Percentiles rank a stretch among this genome's conserved stretches.
These are phyloP conservation scores for Alosa alosa DNA, from an alignment of 2,113 vertebrate genomes.

Conservation along the genomic window DNA sequence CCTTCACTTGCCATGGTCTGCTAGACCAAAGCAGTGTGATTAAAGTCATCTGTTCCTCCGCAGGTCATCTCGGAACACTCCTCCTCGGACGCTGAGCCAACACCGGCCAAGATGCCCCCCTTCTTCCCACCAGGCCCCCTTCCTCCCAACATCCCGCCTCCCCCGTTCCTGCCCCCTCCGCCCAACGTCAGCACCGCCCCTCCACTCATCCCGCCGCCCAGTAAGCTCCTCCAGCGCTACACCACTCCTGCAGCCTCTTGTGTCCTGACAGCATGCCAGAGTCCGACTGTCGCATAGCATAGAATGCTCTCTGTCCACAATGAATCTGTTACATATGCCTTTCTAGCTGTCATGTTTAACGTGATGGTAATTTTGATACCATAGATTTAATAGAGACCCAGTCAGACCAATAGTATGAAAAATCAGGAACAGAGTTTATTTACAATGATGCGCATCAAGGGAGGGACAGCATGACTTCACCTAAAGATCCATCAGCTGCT, in stretches of 20 bases:
- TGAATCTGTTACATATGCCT: too few species aligned
- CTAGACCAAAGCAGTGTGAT: not conserved
- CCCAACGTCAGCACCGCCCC: slow-evolving; percentile 92
- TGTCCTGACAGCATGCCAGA: too few species aligned
- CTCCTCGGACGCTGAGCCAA: slow-evolving; percentile 83
- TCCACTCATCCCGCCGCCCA: slow-evolving; percentile 92
- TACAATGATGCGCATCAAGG: too few species aligned
- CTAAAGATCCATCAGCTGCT: too few species aligned
- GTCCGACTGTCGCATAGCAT: not conserved
- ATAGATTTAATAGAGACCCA: too few species aligned
- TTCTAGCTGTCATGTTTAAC: too few species aligned
- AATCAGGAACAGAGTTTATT: too few species aligned
- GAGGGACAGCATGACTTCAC: too few species aligned
- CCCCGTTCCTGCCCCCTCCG: slow-evolving; percentile 91
- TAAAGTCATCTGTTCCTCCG: slow-evolving; percentile 42
- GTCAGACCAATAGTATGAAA: too few species aligned
- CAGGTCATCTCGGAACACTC: slow-evolving; percentile 93
- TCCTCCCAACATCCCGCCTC: slow-evolving; percentile 89
- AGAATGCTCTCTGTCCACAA: too few species aligned
- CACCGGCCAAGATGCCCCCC: slow-evolving; percentile 88
- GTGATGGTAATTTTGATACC: too few species aligned
- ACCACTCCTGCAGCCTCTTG: not conserved
- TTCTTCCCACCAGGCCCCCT: slow-evolving; percentile 84
- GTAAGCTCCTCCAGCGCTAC: slow-evolving; percentile 68
- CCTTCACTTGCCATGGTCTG: not conserved